Conservation (phyloP, 2,797 vertebrate species). For the Ambastaia sidthimunki region DNA sequence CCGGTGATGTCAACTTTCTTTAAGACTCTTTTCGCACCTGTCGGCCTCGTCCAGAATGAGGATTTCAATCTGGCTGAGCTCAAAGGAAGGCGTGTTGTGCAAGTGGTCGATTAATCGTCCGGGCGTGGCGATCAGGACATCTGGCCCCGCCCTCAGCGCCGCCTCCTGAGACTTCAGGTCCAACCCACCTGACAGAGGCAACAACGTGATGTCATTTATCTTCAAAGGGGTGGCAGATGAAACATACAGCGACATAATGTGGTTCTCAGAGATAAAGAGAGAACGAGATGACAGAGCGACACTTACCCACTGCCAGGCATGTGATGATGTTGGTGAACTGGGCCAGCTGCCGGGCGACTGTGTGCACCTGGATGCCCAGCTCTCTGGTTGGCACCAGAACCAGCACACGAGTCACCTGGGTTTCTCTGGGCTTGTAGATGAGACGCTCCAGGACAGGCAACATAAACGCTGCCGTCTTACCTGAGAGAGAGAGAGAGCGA, state of each 20-base stretch:
- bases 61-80: constrained; percentile 90
- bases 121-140: constrained; percentile 93
- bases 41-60: constrained; percentile 96
- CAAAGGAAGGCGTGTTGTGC: constrained; percentile 96
- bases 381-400: constrained; percentile 95
- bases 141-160: constrained; percentile 87
- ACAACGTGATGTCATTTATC: constrained; percentile 4
- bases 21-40: constrained; percentile 74
- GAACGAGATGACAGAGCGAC: no score
- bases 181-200: constrained; percentile 81
- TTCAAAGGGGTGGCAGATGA: no score
- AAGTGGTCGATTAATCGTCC: constrained; percentile 95
- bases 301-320: constrained; percentile 91
- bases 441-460: constrained; percentile 92
- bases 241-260: background rate
- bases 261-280: background rate
- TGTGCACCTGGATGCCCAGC: constrained; percentile 96
- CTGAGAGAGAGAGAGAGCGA: constrained; percentile 65
- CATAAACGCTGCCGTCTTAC: constrained; percentile 96
- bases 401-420: constrained; percentile 89
- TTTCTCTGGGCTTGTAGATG: constrained; percentile 91
- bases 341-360: constrained; percentile 88
- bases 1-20: no score
- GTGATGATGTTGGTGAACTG: constrained; percentile 91
- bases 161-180: constrained; percentile 95